Evolutionary conservation across 2,888 invertebrate species (phyloP), one percentile per base, ranked within the genome.

Genomic region (Oxystoma pomonae): DNA sequence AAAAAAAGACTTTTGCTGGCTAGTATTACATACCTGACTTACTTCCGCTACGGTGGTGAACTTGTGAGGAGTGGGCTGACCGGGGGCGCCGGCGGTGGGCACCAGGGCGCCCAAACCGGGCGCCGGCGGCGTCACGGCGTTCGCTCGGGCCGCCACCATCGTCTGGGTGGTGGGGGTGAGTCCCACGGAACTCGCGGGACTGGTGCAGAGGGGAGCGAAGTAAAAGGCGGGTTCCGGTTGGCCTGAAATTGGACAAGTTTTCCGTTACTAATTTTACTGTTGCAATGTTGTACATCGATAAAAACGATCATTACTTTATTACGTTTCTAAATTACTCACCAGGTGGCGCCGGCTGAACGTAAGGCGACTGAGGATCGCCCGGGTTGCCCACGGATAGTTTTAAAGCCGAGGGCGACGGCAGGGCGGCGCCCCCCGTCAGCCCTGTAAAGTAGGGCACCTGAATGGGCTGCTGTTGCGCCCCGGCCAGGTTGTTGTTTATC

Each of bases 11-110:
- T n/a, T n/a, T n/a, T n/a, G n/a, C n/a, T n/a, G n/a, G n/a, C n/a
- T n/a, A n/a, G n/a, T 12, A 7, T 35, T 35, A 62, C 72, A 67
- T 71, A 82, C 82, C 79, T 82, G 85, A 73, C 83, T 84, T 62
- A 85, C 85, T 73, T 85, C 85, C 55, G 83, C 81, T 61, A 84
- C 82, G 62, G 77, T 78, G 65, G 78, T 80, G 66, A 79, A 78
- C 69, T 79, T 79, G 57, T 78, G 72, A 69, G 70, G 73, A 18
- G 68, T 62, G 9, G 68, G 59, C 5, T 67, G 55, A 35, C 35
- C 35, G 5, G 12, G 35, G 35, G 35, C 35, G 5, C 35, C 35
- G 0, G 69, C 62, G 2, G 67, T 62, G 16, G 67, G 63, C 20
- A 67, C 68, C n/a, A 67, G 20, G n/a, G 67, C 61, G 9, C 63